Evolutionary conservation across 2,113 vertebrate species (phyloP), one percentile per base, ranked within the genome.

Genomic region (Atrichornis clamosus): DNA sequence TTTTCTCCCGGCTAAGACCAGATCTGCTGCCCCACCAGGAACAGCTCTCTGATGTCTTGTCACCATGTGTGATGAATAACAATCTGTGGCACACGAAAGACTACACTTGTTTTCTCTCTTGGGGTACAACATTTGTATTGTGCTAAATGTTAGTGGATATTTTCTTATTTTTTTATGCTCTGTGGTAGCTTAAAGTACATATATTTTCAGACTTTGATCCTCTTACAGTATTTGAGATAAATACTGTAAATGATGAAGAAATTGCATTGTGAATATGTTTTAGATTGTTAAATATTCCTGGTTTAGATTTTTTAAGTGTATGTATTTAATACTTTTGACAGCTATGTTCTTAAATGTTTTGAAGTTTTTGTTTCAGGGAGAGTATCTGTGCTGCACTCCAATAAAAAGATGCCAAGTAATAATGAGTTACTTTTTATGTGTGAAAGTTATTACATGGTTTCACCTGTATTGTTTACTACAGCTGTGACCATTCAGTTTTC

Each of bases 141-240:
- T 97, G 96, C 96, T 96, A 97, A 96, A 96, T 67, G 60, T 79
- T 78, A 65, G 53, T 91, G 60, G 76, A 35, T 97, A 63, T 96
- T 95, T 97, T 96, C 73, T 33, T 76, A 9, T 77, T 82, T 95
- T 83, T 89, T 56, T 94, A 41, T 93, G 82, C 39, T 73, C 65
- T 90, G 59, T 72, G 42, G 50, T 93, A 97, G 86, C 46, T 90
- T 84, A 90, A 92, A 87, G 83, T 63, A 63, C 72, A 39, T 50
- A 7, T 60, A 28, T 97, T 96, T 63, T 58, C 65, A 86, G 75
- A 69, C 92, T 47, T 85, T 13, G 12, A 20, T 87, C 49, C 12
- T 93, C 44, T 69, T 86, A 72, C n/a, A 47, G 59, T 75, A 44
- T 92, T 75, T 79, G 69, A 75, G 47, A 39, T 27, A 93, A 83